phyloP scores from a whole-genome alignment of 2,888 invertebrate species.

The Phengaris arion region DNA sequence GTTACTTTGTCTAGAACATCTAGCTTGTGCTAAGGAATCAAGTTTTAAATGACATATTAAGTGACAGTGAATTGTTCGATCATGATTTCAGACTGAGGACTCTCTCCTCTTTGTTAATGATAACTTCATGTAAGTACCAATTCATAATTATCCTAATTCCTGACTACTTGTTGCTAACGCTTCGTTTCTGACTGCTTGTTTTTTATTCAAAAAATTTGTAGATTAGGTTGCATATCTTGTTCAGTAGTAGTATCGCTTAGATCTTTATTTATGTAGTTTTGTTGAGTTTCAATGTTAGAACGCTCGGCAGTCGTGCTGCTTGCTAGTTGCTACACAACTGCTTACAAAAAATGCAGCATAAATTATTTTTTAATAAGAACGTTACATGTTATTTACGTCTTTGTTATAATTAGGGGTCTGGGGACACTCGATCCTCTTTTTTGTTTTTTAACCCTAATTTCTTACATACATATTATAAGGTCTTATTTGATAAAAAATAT shows the following conservation, averaged over 20 bases:
- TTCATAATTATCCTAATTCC: neutral
- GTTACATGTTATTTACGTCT: neutral
- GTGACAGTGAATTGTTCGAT: slow-evolving; percentile 18
- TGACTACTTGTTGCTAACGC: slow-evolving; percentile 7
- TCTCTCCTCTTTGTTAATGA: slow-evolving; percentile 17
- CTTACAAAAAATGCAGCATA: neutral
- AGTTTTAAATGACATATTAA: slow-evolving; percentile 14
- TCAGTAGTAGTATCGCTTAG: neutral
- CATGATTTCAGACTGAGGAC: neutral
- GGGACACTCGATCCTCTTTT: too few relatives aligned
- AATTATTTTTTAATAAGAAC: neutral
- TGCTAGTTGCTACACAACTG: neutral
- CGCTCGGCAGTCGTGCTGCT: neutral
- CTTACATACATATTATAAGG: too few relatives aligned
- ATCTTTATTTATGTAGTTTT: too few relatives aligned
- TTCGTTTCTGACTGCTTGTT: neutral
- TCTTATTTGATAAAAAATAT: too few relatives aligned
- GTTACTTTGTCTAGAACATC: slow-evolving; percentile 34
- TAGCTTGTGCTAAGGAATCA: slow-evolving; percentile 10
- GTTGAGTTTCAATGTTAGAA: too few relatives aligned
- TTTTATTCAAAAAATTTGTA: neutral
- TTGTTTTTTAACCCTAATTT: too few relatives aligned
- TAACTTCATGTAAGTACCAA: slow-evolving; percentile 4
- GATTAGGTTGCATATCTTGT: neutral
- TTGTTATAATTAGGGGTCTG: too few relatives aligned